Conservation (phyloP, 2,888 invertebrate genomes). For the Xanthostigma xanthostigma region DNA sequence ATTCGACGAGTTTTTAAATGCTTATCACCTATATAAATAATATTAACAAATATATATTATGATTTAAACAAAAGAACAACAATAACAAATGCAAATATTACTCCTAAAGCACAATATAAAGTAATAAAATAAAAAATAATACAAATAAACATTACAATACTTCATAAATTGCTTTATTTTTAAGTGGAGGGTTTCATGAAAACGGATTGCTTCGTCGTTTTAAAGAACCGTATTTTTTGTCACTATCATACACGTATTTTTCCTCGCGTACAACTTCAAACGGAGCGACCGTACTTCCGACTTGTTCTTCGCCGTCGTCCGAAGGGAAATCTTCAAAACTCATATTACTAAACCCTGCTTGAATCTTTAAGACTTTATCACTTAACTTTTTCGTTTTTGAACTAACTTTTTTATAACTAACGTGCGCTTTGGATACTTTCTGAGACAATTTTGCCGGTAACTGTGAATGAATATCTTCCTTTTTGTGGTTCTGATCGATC, state of each 20-base stretch:
- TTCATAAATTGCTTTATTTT: too few relatives aligned
- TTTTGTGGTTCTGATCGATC: conserved; percentile 31
- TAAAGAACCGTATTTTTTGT: conserved; percentile 28
- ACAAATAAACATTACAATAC: too few relatives aligned
- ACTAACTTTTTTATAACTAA: conserved; percentile 19
- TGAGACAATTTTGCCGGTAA: conserved; percentile 20
- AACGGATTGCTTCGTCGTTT: conserved; percentile 38
- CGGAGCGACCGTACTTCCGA: conserved; percentile 33
- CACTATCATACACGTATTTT: conserved; percentile 30
- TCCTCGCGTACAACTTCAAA: conserved; percentile 47
- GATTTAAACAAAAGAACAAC: too few relatives aligned
- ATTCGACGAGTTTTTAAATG: too few relatives aligned
- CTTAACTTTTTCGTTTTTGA: conserved; percentile 21
- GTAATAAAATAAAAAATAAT: too few relatives aligned
- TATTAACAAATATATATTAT: too few relatives aligned
- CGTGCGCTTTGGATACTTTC: conserved; percentile 19
- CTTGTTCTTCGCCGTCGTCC: conserved; percentile 36
- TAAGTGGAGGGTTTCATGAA: conserved; percentile 23
- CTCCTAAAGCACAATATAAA: too few relatives aligned
- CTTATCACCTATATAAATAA: too few relatives aligned
- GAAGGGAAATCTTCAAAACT: conserved; percentile 61
- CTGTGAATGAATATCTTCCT: conserved; percentile 17
- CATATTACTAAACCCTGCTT: conserved; percentile 55
- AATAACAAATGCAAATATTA: too few relatives aligned
- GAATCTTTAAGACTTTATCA: conserved; percentile 18